Evolutionary conservation across 2,888 invertebrate genomes (phyloP), one percentile per base, ranked within the genome.

Genomic region (Spatulosminthurus flaviceps): DNA sequence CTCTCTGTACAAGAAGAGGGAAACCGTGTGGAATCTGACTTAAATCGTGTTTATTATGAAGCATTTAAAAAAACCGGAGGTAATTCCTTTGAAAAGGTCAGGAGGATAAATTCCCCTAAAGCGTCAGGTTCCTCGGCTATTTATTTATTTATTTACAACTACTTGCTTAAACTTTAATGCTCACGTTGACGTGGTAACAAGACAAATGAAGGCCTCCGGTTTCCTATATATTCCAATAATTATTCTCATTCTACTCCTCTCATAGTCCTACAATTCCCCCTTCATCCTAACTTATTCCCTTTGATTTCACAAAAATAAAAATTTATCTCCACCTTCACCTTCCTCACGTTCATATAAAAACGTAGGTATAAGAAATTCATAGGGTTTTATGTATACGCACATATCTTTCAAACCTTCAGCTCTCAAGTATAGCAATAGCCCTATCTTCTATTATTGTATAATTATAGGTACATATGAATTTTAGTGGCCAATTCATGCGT

Each of bases 171-270:
- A 64, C 75, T 61, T n/a, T 64, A 64, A 75, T 75, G 64, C 75
- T 64, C 75, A 75, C 75, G 75, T 66, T 75, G 75, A 75, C 75
- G 75, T 75, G 75, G 29, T 75, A 75, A 75, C 75, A 64, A 75
- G 75, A 75, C 75, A 75, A 75, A 75, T 75, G 75, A 75, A 75
- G 64, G 75, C 75, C 75, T 66, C 64, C 75, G 64, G 75, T 29
- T n/a, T 61, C 34, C 34, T 64, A 41, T 51, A n/a, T n/a, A 51
- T 34, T 73, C 60, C 16, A 60, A 73, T 73, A 73, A 73, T 73
- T 73, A 51, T 72, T 43, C 43, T 51, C 43, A 28, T 75, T 34
- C 34, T 34, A 75, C 29, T 60, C 21, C 72, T 29, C 5, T 70
- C 22, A n/a, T 41, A 70, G 28, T 28, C 26, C 29, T 28, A 67